Evolutionary conservation across 2,113 vertebrate species (phyloP), one percentile per base, ranked within the genome.

Genomic region (Odocoileus virginianus): DNA sequence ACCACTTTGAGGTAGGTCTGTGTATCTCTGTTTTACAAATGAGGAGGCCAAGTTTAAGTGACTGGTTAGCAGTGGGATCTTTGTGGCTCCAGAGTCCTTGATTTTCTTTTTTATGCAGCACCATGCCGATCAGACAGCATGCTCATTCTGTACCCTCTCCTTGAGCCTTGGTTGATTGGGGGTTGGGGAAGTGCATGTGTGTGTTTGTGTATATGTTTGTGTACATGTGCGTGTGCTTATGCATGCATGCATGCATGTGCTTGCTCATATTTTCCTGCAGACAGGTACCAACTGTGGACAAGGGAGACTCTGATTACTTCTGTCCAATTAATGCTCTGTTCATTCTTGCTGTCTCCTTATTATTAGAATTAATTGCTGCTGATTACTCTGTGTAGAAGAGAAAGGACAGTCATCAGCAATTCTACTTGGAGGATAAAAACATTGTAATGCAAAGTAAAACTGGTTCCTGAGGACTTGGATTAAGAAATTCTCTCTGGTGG

Each of bases 291-390:
- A 89, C 71, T 95, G 76, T 64, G 95, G 88, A 96, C 93, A 33
- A 94, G 86, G 64, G 61, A 89, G 86, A 93, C 93, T 55, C 91
- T 97, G 96, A 98, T 97, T 97, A 94, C 95, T 97, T 97, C 95
- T 50, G 2, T 89, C 87, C 97, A 98, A 61, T 95, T 97, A 96
- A 83, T 82, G 54, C 94, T 79, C 89, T 97, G 92, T 95, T 94
- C 92, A 89, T 94, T 96, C 71, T 84, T 86, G 50, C 96, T 98
- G 98, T 98, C 98, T 98, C 97, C 89, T 97, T 98, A 95, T 98
- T 98, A 99, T 98, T 98, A 97, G 97, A 99, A 98, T 98, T 98
- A 99, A 99, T 99, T 98, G 98, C 94, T 96, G 71, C 94, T 98
- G 94, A 97, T 98, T 98, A 96, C 91, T 47, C 94, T 97, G 57